Conservation (phyloP, 2,888 invertebrate species). For the Macaria liturata region DNA sequence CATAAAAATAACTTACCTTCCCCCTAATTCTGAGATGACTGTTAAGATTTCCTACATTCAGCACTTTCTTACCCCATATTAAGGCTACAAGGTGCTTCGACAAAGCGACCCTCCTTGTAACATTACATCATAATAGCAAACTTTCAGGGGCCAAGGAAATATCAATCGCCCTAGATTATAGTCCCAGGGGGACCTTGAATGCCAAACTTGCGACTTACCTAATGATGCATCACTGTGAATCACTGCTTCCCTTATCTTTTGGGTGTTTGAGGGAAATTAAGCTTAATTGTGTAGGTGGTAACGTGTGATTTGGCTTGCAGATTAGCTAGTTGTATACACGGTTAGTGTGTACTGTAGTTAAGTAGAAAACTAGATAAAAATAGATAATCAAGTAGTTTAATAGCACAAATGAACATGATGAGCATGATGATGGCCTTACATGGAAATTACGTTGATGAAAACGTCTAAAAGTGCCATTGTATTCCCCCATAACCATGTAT, state of each 20-base stretch:
- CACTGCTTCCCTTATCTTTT: conserved; percentile 48
- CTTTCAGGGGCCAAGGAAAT: conserved; percentile 55
- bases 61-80: conserved; percentile 5
- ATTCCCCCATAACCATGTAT: not conserved
- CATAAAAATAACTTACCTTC: conserved; percentile 12
- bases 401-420: too few species aligned
- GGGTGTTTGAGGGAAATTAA: conserved; percentile 27
- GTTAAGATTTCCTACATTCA: conserved; percentile 13
- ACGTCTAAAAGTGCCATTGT: too few species aligned
- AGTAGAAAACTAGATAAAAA: too few species aligned
- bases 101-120: conserved; percentile 32
- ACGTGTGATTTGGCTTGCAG: not conserved
- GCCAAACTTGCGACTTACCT: conserved; percentile 61
- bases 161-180: conserved; percentile 61
- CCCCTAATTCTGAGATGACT: conserved; percentile 4
- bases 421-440: too few species aligned
- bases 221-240: conserved; percentile 60
- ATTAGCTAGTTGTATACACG: conserved; percentile 14
- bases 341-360: too few species aligned
- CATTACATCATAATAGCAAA: conserved; percentile 48
- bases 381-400: too few species aligned
- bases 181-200: conserved; percentile 59
- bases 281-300: conserved; percentile 4
- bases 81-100: conserved; percentile 5
- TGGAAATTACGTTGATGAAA: too few species aligned